Evolutionary conservation across 2,797 vertebrate genomes (phyloP), one percentile per base, ranked within the genome.

Genomic region (Poecilia gillii): DNA sequence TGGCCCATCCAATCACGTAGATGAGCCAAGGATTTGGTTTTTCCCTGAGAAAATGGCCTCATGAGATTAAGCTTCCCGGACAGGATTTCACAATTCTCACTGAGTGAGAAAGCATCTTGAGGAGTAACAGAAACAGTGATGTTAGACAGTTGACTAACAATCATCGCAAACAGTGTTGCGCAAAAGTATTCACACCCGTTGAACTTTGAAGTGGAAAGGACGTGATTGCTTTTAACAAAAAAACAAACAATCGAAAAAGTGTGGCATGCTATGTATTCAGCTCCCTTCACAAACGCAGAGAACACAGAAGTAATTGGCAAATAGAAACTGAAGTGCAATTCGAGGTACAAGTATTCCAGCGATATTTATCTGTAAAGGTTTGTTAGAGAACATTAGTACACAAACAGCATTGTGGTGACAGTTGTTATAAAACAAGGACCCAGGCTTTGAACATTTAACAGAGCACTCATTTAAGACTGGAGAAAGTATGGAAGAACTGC

Each of bases 31-130:
- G 77, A 80, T 78, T 74, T 88, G 78, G 23, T 49, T 46, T 79
- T 83, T 88, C 72, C 82, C 73, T 83, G 39, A 80, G 83, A 88
- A 90, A 85, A 90, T 23, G 57, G 82, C 70, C 89, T 85, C 86
- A 13, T 11, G 87, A 82, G 81, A 86, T 18, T 51, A 66, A 75
- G 66, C 75, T 91, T 89, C 84, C 83, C 75, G 31, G 80, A 86
- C 80, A 73, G 72, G 87, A 90, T 92, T 91, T 92, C 88, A 90
- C 82, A 92, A 91, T 76, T 85, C 57, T 31, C 80, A 83, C 72
- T 76, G 23, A 84, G 71, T n/a, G 68, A 75, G 78, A 83, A 64
- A 83, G 55, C 74, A 74, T 84, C 81, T 80, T 82, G 46, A 75
- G 64, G 47, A 73, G 55, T 41, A 53, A 81, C 77, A 82, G 47